phyloP scores from a whole-genome alignment of 1,140 invertebrate species.

The Platorchestia sp. region DNA sequence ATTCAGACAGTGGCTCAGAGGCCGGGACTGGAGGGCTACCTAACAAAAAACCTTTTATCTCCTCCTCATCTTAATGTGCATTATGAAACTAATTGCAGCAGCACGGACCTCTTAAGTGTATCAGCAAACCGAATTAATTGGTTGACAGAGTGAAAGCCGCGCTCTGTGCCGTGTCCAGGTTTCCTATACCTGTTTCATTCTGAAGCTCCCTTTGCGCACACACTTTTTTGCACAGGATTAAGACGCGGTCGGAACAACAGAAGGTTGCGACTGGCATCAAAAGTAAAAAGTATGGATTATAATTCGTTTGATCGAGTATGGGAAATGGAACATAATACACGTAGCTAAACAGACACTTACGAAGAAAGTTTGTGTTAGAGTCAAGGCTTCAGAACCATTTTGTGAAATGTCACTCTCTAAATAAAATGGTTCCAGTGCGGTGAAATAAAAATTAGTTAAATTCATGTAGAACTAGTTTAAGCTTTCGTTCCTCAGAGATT shows the following conservation, averaged over 20 bases:
- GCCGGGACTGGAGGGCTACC: background rate
- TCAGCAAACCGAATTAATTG: conserved; percentile 48
- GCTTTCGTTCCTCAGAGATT: no score
- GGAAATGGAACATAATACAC: background rate
- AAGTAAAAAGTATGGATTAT: background rate
- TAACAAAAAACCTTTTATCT: conserved; percentile 36
- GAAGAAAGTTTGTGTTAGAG: no score
- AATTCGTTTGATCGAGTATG: background rate
- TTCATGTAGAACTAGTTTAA: no score
- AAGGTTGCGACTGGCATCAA: background rate
- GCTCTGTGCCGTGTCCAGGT: background rate
- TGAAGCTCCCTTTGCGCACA: background rate
- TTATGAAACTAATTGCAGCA: conserved; percentile 51
- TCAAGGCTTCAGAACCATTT: no score
- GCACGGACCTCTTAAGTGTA: conserved; percentile 45
- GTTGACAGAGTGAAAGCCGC: conserved; percentile 33
- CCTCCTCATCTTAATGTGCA: conserved; percentile 41
- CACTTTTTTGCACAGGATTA: background rate
- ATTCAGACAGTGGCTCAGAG: background rate
- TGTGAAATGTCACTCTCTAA: no score
- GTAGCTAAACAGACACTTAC: background rate
- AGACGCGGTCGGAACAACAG: background rate
- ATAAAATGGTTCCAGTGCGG: no score
- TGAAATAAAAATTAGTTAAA: no score
- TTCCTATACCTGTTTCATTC: background rate